These are phyloP conservation scores for Drosophila ohnishii DNA, from an alignment of 1,140 invertebrate genomes.

Conservation along the genomic window DNA sequence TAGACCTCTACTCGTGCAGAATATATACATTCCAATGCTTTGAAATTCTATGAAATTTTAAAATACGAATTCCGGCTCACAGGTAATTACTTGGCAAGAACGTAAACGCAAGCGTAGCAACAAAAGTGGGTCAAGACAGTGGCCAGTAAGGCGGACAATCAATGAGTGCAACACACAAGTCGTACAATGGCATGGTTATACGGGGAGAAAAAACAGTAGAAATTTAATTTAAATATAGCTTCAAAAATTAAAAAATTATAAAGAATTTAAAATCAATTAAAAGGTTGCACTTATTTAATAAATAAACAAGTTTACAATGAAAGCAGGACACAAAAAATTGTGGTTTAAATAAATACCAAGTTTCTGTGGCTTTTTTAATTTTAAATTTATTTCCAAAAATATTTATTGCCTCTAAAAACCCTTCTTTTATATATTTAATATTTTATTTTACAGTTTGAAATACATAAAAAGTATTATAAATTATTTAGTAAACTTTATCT, in stretches of 20 bases:
- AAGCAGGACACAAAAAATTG: too few species aligned
- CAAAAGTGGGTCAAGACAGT: conserved; percentile 65
- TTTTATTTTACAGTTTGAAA: too few species aligned
- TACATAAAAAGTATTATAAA: not conserved
- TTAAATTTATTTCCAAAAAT: not conserved
- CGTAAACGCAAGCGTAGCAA: conserved; percentile 16
- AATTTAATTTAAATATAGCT: not conserved
- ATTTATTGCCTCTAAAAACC: not conserved
- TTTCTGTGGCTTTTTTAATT: too few species aligned
- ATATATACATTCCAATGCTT: conserved; percentile 22
- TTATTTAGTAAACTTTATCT: not conserved
- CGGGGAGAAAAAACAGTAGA: too few species aligned
- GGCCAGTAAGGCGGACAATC: conserved; percentile 46
- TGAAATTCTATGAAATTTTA: conserved; percentile 26
- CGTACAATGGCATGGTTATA: conserved; percentile 46
- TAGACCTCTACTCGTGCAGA: conserved; percentile 13
- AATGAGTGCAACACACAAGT: conserved; percentile 52
- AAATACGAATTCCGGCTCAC: conserved; percentile 26
- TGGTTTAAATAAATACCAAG: not conserved
- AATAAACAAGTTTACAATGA: not conserved
- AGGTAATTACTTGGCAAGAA: conserved; percentile 45
- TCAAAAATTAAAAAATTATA: not conserved
- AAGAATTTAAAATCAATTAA: not conserved
- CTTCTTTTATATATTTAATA: not conserved
- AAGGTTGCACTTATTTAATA: fast-evolving